Conservation (phyloP, 2,797 vertebrate species). For the Etheostoma nigrum region DNA sequence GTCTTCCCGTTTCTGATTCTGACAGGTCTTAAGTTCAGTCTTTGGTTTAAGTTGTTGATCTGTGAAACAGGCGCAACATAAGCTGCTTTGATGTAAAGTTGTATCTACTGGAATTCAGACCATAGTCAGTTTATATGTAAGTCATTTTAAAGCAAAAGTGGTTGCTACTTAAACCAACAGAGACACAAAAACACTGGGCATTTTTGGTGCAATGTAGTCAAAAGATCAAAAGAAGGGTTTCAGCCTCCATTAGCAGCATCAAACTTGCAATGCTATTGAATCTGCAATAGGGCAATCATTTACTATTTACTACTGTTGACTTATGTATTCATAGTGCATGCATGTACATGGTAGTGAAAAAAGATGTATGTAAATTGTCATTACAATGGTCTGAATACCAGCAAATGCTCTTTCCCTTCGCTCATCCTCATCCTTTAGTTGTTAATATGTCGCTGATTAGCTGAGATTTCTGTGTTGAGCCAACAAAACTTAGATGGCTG, state of each 20-base stretch:
- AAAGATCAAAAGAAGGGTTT: conserved; percentile 10
- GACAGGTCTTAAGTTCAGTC: conserved; percentile 36
- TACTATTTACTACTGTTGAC: conserved; percentile 20
- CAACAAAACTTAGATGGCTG: background rate
- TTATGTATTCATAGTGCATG: conserved; percentile 39
- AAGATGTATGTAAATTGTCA: conserved; percentile 35
- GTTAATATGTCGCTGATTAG: conserved; percentile 18
- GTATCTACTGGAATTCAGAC: conserved; percentile 42
- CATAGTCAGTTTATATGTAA: conserved; percentile 20
- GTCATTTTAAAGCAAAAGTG: conserved; percentile 1
- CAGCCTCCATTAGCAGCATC: conserved; percentile 4
- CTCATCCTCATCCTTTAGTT: conserved; percentile 9
- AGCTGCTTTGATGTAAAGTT: conserved; percentile 25
- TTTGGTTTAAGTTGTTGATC: conserved; percentile 28
- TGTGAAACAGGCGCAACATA: conserved; percentile 16
- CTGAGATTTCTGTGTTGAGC: conserved; percentile 5
- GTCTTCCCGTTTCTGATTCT: conserved; percentile 28
- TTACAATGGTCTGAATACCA: conserved; percentile 46
- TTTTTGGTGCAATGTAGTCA: conserved; percentile 20
- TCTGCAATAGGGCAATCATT: conserved; percentile 59
- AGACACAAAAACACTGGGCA: conserved; percentile 4
- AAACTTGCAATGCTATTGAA: conserved; percentile 42
- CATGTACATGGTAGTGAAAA: conserved; percentile 41
- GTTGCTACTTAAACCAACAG: conserved; percentile 36
- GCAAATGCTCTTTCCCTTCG: conserved; percentile 13